These are phyloP conservation scores for Desoria tigrina DNA, from an alignment of 2,888 invertebrate species.

Conservation along the genomic window DNA sequence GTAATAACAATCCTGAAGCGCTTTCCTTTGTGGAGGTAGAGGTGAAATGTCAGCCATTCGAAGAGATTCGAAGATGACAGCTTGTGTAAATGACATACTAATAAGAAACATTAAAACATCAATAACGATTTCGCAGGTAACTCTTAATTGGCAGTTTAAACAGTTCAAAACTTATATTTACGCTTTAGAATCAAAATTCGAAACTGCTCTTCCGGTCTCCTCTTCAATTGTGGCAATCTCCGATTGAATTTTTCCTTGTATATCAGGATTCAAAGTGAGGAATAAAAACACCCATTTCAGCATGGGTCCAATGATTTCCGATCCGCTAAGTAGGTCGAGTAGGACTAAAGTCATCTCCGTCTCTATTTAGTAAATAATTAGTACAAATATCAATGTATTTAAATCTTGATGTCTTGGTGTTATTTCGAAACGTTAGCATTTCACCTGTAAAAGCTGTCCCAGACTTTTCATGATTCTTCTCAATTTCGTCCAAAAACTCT, in stretches of 20 bases:
- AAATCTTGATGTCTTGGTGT: too few species aligned
- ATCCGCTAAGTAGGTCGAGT: slow-evolving; percentile 21
- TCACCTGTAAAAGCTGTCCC: too few species aligned
- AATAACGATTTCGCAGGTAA: too few species aligned
- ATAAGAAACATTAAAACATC: too few species aligned
- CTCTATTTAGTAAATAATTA: slow-evolving; percentile 4
- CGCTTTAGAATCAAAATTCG: too few species aligned
- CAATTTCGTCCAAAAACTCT: slow-evolving; percentile 10
- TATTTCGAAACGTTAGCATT: too few species aligned
- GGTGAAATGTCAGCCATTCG: not conserved
- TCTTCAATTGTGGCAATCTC: slow-evolving; percentile 16
- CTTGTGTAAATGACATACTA: slow-evolving; percentile 12
- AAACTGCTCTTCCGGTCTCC: too few species aligned
- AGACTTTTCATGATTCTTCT: not conserved
- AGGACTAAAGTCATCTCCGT: slow-evolving; percentile 1
- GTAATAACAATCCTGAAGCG: not conserved
- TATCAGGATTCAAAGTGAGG: slow-evolving; percentile 25
- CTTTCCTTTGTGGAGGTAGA: not conserved
- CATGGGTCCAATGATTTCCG: slow-evolving; percentile 26
- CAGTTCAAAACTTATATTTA: too few species aligned
- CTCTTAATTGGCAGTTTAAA: too few species aligned
- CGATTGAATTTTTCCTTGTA: slow-evolving; percentile 22
- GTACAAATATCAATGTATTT: too few species aligned
- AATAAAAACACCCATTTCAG: slow-evolving; percentile 31
- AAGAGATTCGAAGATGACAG: slow-evolving; percentile 2